phyloP scores from a whole-genome alignment of 2,888 invertebrate genomes.

The Phengaris alcon region DNA sequence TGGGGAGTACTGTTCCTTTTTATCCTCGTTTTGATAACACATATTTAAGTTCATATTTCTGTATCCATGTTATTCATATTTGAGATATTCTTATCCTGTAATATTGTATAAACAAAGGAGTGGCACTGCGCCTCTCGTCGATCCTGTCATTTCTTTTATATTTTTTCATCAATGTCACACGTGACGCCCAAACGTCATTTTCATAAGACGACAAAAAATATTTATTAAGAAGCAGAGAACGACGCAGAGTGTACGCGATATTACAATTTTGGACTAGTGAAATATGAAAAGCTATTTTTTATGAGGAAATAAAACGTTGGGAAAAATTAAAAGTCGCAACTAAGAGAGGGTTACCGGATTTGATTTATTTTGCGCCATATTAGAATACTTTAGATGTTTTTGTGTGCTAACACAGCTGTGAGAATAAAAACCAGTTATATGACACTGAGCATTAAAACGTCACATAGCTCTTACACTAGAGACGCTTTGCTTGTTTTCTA shows the following conservation, averaged over 20 bases:
- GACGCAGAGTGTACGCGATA: conserved; percentile 57
- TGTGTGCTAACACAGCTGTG: not conserved
- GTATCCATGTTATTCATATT: not conserved
- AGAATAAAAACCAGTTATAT: no score
- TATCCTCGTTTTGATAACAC: not conserved
- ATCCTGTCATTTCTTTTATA: conserved; percentile 75
- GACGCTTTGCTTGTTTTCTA: no score
- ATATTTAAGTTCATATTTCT: not conserved
- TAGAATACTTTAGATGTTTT: conserved; percentile 30
- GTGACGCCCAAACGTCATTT: conserved; percentile 78
- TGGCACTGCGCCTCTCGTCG: conserved; percentile 48
- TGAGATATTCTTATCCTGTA: conserved; percentile 2
- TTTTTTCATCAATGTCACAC: conserved; percentile 80
- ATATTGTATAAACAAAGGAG: conserved; percentile 37
- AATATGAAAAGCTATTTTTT: conserved; percentile 78
- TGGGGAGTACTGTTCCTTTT: no score
- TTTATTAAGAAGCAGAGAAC: conserved; percentile 70
- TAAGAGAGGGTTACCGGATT: conserved; percentile 56
- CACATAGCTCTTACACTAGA: no score
- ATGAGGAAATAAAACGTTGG: conserved; percentile 76
- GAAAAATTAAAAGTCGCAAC: conserved; percentile 63
- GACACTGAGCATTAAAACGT: no score
- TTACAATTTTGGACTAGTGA: conserved; percentile 77
- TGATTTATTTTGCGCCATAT: conserved; percentile 45
- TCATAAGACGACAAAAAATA: conserved; percentile 75